Percentiles rank a stretch among this genome's conserved stretches.
Evolutionary conservation across 2,113 vertebrate genomes (phyloP).

Genomic region (Syngnathus typhle): DNA sequence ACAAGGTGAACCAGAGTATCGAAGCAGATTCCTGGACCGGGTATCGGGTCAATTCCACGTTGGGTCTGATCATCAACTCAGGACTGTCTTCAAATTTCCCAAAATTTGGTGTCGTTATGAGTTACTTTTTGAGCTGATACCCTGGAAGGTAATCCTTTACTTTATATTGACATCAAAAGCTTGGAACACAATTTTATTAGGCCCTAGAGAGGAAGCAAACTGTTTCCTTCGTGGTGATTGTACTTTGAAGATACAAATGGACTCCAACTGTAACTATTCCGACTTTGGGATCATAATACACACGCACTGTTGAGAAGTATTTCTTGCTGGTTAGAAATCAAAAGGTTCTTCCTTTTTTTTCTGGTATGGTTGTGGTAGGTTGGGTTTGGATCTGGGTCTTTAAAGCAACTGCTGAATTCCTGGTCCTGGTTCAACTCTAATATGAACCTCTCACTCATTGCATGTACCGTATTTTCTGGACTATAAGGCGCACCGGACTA

Average conservation of each 20-base stretch:
- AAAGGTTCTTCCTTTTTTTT: background rate
- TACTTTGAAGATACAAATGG: background rate
- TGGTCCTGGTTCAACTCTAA: too few relatives aligned
- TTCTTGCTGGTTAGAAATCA: background rate
- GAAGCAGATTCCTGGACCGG: slow-evolving; percentile 39
- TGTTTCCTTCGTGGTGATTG: background rate
- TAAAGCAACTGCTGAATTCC: too few relatives aligned
- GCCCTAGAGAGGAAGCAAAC: background rate
- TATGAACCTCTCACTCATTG: too few relatives aligned
- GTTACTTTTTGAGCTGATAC: background rate
- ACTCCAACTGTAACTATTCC: background rate
- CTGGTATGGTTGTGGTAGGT: too few relatives aligned
- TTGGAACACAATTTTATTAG: background rate
- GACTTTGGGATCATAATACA: background rate
- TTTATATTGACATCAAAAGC: background rate
- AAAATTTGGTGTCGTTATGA: slow-evolving; percentile 23
- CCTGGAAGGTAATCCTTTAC: background rate
- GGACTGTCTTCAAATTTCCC: slow-evolving; percentile 12
- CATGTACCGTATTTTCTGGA: too few relatives aligned
- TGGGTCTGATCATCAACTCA: slow-evolving; percentile 39
- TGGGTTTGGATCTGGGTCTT: too few relatives aligned
- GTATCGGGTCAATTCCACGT: slow-evolving; percentile 43
- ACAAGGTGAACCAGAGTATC: slow-evolving; percentile 40
- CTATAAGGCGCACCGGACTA: too few relatives aligned
- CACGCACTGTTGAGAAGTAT: background rate